Conservation (phyloP, 2,888 invertebrate genomes). For the Apeira syringaria region DNA sequence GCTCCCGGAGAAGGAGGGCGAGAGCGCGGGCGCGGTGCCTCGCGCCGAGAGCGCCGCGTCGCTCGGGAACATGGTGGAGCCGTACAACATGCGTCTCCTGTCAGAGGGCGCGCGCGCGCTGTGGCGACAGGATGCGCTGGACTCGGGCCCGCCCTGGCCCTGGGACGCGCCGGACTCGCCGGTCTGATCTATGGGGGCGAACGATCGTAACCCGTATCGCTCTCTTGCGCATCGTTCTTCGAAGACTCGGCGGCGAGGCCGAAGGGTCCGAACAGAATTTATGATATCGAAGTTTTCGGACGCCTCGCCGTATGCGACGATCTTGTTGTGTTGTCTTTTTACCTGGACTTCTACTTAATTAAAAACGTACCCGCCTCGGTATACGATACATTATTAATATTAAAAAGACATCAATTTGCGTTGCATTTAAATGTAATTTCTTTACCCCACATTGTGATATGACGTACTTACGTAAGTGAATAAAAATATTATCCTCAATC, state of each 20-base stretch:
- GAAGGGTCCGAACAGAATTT: constrained; percentile 14
- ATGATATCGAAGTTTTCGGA: neutral
- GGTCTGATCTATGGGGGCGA: constrained; percentile 50
- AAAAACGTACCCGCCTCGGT: constrained; percentile 18
- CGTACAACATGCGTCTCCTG: constrained; percentile 73
- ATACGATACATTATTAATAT: constrained; percentile 37
- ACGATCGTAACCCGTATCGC: constrained; percentile 1
- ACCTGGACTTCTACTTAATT: constrained; percentile 1
- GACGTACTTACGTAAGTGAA: constrained; percentile 48
- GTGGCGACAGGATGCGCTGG: constrained; percentile 79
- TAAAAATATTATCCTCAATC: constrained; percentile 32
- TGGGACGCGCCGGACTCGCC: constrained; percentile 77
- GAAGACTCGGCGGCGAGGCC: constrained; percentile 14
- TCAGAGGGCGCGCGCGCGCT: constrained; percentile 61
- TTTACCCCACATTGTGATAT: constrained; percentile 61
- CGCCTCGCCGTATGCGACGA: neutral
- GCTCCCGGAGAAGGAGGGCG: constrained; percentile 46
- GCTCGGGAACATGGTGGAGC: constrained; percentile 66
- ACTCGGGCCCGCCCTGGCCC: constrained; percentile 75
- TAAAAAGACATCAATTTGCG: constrained; percentile 40
- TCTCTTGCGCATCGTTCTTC: constrained; percentile 19
- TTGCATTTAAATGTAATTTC: constrained; percentile 61
- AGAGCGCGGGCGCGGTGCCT: constrained; percentile 33
- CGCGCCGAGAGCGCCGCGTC: constrained; percentile 57
- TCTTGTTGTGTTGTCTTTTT: neutral